Base-by-base conservation (phyloP, 2,113 vertebrate species). In the Siphamia tubifer region DNA sequence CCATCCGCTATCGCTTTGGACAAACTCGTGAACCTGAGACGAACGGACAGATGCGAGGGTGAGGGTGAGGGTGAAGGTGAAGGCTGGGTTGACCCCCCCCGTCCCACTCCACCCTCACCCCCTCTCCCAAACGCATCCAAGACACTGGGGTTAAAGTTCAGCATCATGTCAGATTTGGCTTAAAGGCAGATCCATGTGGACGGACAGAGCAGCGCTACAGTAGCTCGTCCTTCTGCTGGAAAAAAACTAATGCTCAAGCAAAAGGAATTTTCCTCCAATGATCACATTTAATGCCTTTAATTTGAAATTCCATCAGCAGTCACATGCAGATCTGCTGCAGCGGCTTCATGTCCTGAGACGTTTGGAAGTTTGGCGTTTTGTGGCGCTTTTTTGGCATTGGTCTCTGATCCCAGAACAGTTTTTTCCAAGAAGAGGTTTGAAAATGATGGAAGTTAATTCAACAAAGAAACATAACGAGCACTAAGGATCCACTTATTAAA, bases 1-100 rank as follows among this genome's bases (percentile, higher is more conserved):
- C 2, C 52, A 68, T 39, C 65, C 61, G 2, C 68, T 44, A 55
- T 56, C 45, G 58, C 8, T 56, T 60, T 20, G 47, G 19, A 69
- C 30, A 53, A 42, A 75, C 57, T 74, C 25, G 3, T 74, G 58
- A 77, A 82, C 85, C 87, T 87, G 87, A 90, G 89, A 67, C 52
- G 70, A 87, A 62, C 51, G 24, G 52, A 58, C 45, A 58, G 66
- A 60, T 60, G 69, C 10, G 68, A 39, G 42, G 13, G 63, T 42
- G n/a, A 38, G 16, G 35, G 30, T 2, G 5, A 39, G 42, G 13
- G 63, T 42, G n/a, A 38, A n/a, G 35, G 30, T 2, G 5, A n/a
- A n/a, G n/a, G n/a, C n/a, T n/a, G 23, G 20, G 20, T 17, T 15
- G 19, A 8, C 25, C 42, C 12, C n/a, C n/a, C n/a, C n/a, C n/a